These are phyloP conservation scores for Coracias cyanogaster DNA, from an alignment of 2,797 vertebrate species.

Conservation along the genomic window DNA sequence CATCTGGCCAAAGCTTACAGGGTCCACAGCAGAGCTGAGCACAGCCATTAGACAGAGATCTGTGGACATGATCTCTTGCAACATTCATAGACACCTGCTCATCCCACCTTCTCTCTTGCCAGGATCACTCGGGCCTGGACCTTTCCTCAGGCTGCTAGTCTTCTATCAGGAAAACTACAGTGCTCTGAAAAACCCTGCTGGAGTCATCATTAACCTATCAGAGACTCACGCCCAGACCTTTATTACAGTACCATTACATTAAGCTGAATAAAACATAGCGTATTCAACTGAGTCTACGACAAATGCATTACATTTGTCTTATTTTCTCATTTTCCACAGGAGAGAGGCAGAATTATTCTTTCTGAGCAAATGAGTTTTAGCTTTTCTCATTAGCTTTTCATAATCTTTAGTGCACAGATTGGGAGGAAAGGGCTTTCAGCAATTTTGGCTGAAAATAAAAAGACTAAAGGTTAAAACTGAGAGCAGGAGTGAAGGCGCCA, in stretches of 20 bases:
- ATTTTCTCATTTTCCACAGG: constrained; percentile 20
- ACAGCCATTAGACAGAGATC: background rate
- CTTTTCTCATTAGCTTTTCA: constrained; percentile 42
- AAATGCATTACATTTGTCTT: background rate
- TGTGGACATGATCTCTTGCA: background rate
- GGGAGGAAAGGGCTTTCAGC: background rate
- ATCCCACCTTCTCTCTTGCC: background rate
- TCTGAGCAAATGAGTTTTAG: constrained; percentile 15
- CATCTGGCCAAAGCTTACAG: background rate
- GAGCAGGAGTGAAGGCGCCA: background rate
- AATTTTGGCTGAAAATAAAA: constrained; percentile 15
- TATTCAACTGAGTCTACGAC: background rate
- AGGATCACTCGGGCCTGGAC: background rate
- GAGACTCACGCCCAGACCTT: background rate
- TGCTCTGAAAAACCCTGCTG: background rate
- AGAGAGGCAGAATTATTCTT: background rate
- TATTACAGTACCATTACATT: background rate
- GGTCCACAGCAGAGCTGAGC: background rate
- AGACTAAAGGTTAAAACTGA: background rate
- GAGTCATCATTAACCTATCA: background rate
- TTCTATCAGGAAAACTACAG: background rate
- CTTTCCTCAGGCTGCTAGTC: background rate
- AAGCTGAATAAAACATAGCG: background rate
- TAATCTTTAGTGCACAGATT: background rate
- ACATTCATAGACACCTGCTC: background rate